phyloP scores from a whole-genome alignment of 2,113 vertebrate species.

The Gopherus flavomarginatus region DNA sequence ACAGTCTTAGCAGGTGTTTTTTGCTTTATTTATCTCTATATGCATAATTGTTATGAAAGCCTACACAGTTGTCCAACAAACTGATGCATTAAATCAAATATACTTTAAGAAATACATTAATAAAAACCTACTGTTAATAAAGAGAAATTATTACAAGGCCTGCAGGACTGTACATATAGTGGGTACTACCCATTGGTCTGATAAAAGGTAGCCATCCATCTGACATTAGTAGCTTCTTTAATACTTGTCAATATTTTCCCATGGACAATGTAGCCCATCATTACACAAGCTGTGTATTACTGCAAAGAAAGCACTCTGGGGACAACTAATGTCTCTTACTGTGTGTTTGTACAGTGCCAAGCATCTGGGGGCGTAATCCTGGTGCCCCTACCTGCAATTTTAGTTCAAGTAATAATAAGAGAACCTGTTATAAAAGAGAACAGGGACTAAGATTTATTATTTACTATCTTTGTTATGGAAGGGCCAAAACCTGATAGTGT shows the following conservation, averaged over 20 bases:
- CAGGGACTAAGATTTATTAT: background rate
- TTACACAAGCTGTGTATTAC: background rate
- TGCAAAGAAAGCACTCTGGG: background rate
- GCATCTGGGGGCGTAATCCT: background rate
- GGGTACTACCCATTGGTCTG: background rate
- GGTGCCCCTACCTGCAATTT: background rate
- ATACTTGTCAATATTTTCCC: background rate
- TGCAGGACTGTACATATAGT: background rate
- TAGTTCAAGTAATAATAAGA: background rate
- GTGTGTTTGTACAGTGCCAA: background rate
- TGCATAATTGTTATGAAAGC: constrained; percentile 1
- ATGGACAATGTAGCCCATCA: background rate
- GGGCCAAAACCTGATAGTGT: background rate
- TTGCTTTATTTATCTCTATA: constrained; percentile 10
- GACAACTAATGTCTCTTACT: background rate
- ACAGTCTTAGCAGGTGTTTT: background rate
- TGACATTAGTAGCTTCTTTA: background rate
- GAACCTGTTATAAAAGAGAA: background rate
- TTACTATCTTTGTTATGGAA: background rate
- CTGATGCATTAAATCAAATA: background rate
- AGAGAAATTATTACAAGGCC: background rate
- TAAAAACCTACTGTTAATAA: background rate
- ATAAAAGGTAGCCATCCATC: background rate
- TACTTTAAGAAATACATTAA: constrained; percentile 7
- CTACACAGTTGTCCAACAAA: background rate